Evolutionary conservation across 2,113 vertebrate genomes (phyloP).

Genomic region (Leucoraja erinaceus): DNA sequence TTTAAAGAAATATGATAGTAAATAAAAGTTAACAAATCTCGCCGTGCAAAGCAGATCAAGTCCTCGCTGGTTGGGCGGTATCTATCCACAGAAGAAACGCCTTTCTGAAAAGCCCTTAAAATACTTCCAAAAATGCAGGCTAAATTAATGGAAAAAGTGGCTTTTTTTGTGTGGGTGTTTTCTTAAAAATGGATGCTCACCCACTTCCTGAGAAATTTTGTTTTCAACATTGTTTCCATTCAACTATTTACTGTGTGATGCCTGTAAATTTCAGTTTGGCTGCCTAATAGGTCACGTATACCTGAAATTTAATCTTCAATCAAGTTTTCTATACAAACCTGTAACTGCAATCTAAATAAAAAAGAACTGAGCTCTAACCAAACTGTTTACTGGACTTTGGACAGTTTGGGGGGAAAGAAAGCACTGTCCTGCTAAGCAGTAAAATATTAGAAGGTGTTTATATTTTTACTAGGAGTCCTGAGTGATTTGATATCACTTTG

Average conservation of each 20-base stretch:
- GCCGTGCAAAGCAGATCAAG: neutral
- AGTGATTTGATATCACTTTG: neutral
- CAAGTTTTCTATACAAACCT: neutral
- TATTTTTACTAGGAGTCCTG: neutral
- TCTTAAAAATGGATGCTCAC: neutral
- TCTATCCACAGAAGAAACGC: neutral
- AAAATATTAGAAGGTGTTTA: neutral
- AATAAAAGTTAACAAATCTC: neutral
- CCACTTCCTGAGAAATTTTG: constrained; percentile 33
- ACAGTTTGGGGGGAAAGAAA: neutral
- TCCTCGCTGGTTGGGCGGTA: neutral
- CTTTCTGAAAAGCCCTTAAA: constrained; percentile 5
- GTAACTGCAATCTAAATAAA: neutral
- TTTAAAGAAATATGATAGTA: neutral
- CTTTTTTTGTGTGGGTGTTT: constrained; percentile 23
- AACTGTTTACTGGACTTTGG: neutral
- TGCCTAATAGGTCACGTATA: neutral
- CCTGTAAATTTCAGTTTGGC: neutral
- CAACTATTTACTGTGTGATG: neutral
- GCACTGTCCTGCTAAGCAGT: neutral
- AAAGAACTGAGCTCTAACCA: neutral
- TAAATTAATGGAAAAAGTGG: neutral
- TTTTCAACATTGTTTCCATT: constrained; percentile 23
- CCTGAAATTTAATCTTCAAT: neutral
- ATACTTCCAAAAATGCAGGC: neutral